phyloP scores from a whole-genome alignment of 2,888 invertebrate species.

The Apodemia duryi region DNA sequence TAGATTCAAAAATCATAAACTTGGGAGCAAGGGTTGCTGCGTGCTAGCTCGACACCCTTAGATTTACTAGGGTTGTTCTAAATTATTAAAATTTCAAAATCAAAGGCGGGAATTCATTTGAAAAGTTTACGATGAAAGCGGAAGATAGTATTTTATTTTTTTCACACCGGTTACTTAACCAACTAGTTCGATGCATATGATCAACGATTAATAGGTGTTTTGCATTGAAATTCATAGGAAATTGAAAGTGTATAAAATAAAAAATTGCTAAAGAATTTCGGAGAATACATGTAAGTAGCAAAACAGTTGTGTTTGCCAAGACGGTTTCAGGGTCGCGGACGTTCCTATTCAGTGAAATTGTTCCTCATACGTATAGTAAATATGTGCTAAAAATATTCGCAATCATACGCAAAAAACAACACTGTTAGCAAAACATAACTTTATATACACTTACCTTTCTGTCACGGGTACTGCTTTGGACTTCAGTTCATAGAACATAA shows the following conservation, averaged over 20 bases:
- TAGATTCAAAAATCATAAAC: not conserved
- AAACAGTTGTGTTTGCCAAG: constrained; percentile 71
- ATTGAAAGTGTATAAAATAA: not conserved
- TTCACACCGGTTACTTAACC: not conserved
- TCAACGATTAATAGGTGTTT: not conserved
- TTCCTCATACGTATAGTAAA: constrained; percentile 53
- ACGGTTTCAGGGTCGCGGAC: constrained; percentile 67
- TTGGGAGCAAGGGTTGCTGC: not conserved
- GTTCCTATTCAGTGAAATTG: constrained; percentile 64
- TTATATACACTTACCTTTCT: constrained; percentile 70
- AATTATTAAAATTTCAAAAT: not conserved
- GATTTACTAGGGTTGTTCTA: not conserved
- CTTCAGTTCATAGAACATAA: constrained; percentile 82
- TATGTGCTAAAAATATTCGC: constrained; percentile 70
- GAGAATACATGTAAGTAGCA: constrained; percentile 51
- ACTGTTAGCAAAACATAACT: constrained; percentile 15
- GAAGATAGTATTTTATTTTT: not conserved
- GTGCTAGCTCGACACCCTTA: not conserved
- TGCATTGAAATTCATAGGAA: not conserved
- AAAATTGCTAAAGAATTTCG: constrained; percentile 36
- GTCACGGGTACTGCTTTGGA: constrained; percentile 79
- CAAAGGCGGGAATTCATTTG: not conserved
- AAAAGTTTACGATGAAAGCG: not conserved
- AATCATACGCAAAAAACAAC: constrained; percentile 30
- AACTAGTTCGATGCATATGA: not conserved